Evolutionary conservation across 2,113 vertebrate genomes (phyloP), one percentile per base, ranked within the genome.

Genomic region (Penelope pileata): DNA sequence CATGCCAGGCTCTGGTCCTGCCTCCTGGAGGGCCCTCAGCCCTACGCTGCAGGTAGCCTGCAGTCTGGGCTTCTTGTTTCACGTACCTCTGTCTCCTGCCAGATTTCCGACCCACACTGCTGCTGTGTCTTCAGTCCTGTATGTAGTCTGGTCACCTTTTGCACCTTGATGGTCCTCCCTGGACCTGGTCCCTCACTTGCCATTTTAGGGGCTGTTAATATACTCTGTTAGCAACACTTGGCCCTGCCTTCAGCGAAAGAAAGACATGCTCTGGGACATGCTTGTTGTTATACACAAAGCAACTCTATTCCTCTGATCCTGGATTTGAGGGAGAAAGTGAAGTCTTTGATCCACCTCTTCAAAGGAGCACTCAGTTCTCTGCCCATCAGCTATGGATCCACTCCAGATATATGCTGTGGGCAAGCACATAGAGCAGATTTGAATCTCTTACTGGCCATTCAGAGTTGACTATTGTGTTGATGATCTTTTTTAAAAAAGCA

Each of bases 81-180:
- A 13, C 19, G 15, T 0, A 0, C 4, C 7, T 78, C 27, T 63
- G 7, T 29, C 17, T 88, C 34, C 6, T 64, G 30, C 16, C 11
- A 76, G 30, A 40, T 59, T 91, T 62, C 69, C 7, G 32, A 53
- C 6, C 36, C 8, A 13, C 2, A 36, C 2, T 62, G 36, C 12
- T 83, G 10, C 18, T 6, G 63, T 59, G 18, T 67, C 40, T n/a
- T 88, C 27, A 50, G 63, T 73, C 7, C 4, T 23, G 5, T 58
- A 81, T 74, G 45, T 78, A n/a, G 2, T 7, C 16, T 2, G 4
- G 18, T 68, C 16, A 86, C 2, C 0, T 69, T 81, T 70, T 36
- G 9, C 17, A 70, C 45, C 38, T 67, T 63, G 59, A 26, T 1
- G 2, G 32, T 9, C 73, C 2, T 67, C 13, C 8, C 21, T 12